Conservation (phyloP, 2,888 invertebrate species). For the Erebia ligea region DNA sequence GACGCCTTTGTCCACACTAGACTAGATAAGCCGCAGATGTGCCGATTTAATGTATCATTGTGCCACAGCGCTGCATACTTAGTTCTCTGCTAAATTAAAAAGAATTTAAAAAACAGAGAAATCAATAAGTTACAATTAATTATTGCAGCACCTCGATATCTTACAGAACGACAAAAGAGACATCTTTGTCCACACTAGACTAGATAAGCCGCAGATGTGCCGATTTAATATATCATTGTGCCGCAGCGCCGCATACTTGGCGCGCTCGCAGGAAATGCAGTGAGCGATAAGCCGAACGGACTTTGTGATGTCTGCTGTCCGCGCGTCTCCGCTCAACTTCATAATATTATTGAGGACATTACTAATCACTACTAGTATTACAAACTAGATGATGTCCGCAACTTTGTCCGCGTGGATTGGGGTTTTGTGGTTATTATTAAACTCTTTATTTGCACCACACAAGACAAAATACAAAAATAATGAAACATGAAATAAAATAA, state of each 20-base stretch:
- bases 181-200: constrained; percentile 24
- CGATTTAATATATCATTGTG: constrained; percentile 41
- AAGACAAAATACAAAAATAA: too few relatives aligned
- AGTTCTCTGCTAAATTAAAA: constrained; percentile 35
- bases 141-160: constrained; percentile 14
- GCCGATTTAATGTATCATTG: constrained; percentile 40
- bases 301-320: constrained; percentile 81
- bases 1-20: constrained; percentile 25
- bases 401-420: too few relatives aligned
- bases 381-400: too few relatives aligned
- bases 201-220: constrained; percentile 37
- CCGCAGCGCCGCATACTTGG: constrained; percentile 68
- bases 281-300: constrained; percentile 80
- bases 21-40: constrained; percentile 35
- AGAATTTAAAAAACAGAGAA: neutral
- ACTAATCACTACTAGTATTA: neutral
- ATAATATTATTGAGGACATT: constrained; percentile 23
- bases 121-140: neutral
- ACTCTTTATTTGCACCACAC: too few relatives aligned
- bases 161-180: constrained; percentile 22
- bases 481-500: too few relatives aligned
- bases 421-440: too few relatives aligned
- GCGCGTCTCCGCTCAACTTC: constrained; percentile 62
- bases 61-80: constrained; percentile 65
- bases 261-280: constrained; percentile 73